These are phyloP conservation scores for Pelecanus crispus DNA, from an alignment of 2,113 vertebrate genomes.

Conservation along the genomic window DNA sequence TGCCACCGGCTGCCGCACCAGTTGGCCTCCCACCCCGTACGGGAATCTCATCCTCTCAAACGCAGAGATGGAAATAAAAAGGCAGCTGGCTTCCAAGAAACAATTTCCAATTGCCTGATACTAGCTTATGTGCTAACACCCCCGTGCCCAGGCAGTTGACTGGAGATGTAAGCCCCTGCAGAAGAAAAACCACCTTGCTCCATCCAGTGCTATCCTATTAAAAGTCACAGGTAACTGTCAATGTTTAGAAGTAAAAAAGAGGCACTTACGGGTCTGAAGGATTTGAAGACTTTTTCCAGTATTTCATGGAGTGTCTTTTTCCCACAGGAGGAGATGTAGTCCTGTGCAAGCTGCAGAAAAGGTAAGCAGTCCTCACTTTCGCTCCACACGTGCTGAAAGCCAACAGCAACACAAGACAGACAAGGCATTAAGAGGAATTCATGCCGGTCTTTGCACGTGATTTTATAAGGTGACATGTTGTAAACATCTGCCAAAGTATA, in stretches of 20 bases:
- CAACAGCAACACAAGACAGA: slow-evolving; percentile 32
- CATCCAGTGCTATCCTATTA: neutral
- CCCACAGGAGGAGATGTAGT: slow-evolving; percentile 98
- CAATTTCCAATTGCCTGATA: neutral
- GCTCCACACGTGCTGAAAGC: slow-evolving; percentile 92
- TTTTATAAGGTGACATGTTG: neutral
- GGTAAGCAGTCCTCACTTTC: slow-evolving; percentile 98
- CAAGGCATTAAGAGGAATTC: neutral
- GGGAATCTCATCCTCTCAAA: slow-evolving; percentile 5
- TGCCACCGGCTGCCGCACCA: neutral
- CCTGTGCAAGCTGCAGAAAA: slow-evolving; percentile 94
- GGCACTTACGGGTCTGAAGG: slow-evolving; percentile 92
- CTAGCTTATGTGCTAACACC: neutral
- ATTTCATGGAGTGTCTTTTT: slow-evolving; percentile 98
- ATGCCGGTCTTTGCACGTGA: neutral
- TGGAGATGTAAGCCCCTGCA: neutral
- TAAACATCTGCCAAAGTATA: neutral
- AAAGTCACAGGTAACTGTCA: neutral
- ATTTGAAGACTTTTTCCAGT: slow-evolving; percentile 98
- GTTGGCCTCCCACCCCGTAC: neutral
- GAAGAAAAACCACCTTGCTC: neutral
- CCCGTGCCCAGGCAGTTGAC: neutral
- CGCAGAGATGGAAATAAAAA: slow-evolving; percentile 26
- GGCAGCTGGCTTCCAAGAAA: slow-evolving; percentile 30
- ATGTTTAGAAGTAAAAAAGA: neutral